Base-by-base conservation (phyloP, 2,113 vertebrate genomes). In the Nerophis lumbriciformis region DNA sequence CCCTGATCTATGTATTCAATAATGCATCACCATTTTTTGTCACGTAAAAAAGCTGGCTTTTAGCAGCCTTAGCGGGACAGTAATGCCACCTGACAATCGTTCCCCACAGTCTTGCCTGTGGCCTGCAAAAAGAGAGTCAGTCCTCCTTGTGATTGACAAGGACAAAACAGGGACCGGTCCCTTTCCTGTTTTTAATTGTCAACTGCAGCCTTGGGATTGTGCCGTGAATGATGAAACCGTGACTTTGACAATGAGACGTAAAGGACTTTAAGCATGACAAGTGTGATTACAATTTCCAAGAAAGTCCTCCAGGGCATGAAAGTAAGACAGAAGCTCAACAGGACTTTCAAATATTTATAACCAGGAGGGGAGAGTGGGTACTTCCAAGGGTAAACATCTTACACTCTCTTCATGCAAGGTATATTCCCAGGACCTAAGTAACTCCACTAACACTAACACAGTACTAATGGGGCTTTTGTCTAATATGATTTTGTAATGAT, bases 71-170 rank as follows among this genome's bases (percentile, higher is more conserved):
- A 53, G 68, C 66, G 79, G 85, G 87, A 87, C 78, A 78, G 69
- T 91, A 91, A 91, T 90, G 86, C 75, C 85, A 84, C 85, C 85
- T 91, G 90, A 89, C 90, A 88, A 79, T 79, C 72, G 28, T 66
- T 88, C 90, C 88, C 87, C 28, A 5, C 78, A 88, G 88, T 85
- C 87, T 80, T 71, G 75, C 59, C 79, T 82, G 76, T 81, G 86
- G 78, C 83, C 71, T 68, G 63, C 81, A 88, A 81, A 79, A 83
- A 82, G 59, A 49, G 66, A 60, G 69, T 59, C 64, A 62, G 63
- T 67, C 47, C 71, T 79, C 66, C 63, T 50, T 14, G 62, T 91
- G 90, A 91, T 90, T 92, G 90, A 92, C 90, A 92, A 90, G 90
- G 88, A 89, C 88, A 88, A 86, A 89, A 81, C 87, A 87, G 78